These are phyloP conservation scores for Gadopsis bispinosus DNA, from an alignment of 2,797 vertebrate genomes.

Conservation along the genomic window DNA sequence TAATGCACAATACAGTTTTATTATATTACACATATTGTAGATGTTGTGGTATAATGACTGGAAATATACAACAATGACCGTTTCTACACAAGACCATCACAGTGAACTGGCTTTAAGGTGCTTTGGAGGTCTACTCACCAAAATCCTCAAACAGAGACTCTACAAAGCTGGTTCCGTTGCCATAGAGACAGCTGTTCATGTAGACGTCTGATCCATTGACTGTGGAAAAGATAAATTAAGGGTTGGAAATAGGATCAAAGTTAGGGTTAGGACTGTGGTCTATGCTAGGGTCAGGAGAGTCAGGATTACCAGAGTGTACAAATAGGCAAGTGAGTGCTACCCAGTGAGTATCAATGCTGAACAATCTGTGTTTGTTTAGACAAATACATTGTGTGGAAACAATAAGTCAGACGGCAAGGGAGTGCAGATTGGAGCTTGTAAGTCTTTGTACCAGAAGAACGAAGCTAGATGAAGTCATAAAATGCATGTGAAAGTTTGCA, in stretches of 20 bases:
- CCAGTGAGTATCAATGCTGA: neutral
- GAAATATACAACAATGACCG: neutral
- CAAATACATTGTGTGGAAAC: constrained; percentile 10
- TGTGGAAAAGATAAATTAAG: constrained; percentile 67
- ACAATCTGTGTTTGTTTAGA: constrained; percentile 22
- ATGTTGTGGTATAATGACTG: neutral
- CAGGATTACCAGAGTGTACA: constrained; percentile 20
- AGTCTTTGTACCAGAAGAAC: constrained; percentile 23
- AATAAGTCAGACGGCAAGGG: neutral
- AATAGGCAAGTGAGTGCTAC: neutral
- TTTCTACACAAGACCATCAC: neutral
- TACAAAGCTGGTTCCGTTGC: constrained; percentile 97
- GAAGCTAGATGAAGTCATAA: constrained; percentile 19
- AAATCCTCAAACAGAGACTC: constrained; percentile 98
- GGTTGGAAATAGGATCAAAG: constrained; percentile 39
- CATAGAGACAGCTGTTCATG: constrained; percentile 92
- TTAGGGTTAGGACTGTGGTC: constrained; percentile 12
- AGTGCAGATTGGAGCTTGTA: constrained; percentile 6
- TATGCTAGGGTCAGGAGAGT: neutral
- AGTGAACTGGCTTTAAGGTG: neutral
- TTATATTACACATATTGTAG: neutral
- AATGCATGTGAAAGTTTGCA: constrained; percentile 25
- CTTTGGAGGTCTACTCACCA: constrained; percentile 80
- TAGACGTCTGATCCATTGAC: constrained; percentile 92
- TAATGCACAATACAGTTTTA: neutral